Conservation (phyloP, 2,888 invertebrate genomes). For the Eupithecia subfuscata region DNA sequence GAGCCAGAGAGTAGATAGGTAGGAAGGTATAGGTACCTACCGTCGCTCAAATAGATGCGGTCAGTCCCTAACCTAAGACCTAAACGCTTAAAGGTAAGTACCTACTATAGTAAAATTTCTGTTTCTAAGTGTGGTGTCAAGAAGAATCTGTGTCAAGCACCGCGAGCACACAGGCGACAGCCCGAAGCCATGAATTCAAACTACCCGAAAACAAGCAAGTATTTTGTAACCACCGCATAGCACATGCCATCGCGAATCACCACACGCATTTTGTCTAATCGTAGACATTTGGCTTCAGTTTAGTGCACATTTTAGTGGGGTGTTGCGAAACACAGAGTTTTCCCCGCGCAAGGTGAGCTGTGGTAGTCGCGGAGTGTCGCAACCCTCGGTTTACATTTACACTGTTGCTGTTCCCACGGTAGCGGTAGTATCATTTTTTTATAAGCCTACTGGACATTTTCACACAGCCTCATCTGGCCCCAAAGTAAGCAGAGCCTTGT, state of each 20-base stretch:
- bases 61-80: too few relatives aligned
- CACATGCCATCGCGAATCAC: constrained; percentile 24
- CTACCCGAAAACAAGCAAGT: constrained; percentile 7
- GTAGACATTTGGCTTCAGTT: constrained; percentile 35
- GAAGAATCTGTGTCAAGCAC: constrained; percentile 5
- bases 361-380: constrained; percentile 41
- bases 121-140: background rate
- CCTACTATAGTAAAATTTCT: background rate
- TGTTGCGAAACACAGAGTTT: constrained; percentile 36
- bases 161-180: background rate
- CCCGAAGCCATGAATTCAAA: background rate
- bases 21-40: too few relatives aligned
- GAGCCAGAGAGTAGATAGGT: too few relatives aligned
- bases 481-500: too few relatives aligned
- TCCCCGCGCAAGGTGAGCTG: constrained; percentile 44
- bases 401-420: constrained; percentile 9
- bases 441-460: background rate
- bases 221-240: constrained; percentile 8
- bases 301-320: constrained; percentile 25
- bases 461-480: background rate
- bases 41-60: too few relatives aligned
- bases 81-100: background rate
- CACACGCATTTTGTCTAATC: constrained; percentile 31
- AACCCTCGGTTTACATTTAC: background rate
- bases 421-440: background rate